phyloP scores from a whole-genome alignment of 2,888 invertebrate genomes.

The Callosobruchus maculatus region DNA sequence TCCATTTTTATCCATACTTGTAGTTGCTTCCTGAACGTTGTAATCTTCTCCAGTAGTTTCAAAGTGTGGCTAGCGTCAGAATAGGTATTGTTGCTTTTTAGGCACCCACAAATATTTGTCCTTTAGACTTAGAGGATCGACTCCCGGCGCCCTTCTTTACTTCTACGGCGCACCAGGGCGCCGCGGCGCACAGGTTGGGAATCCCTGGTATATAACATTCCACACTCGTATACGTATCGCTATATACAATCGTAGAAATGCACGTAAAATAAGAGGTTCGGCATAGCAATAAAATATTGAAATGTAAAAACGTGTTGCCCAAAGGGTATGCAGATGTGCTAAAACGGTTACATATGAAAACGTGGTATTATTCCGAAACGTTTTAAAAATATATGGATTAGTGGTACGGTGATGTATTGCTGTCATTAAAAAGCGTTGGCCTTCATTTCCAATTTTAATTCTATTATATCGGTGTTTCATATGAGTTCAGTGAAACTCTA shows the following conservation, averaged over 20 bases:
- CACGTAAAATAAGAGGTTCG: neutral
- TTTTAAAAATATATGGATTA: neutral
- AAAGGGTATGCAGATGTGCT: neutral
- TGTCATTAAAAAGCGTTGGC: neutral
- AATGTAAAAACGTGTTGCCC: neutral
- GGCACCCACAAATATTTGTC: too few relatives aligned
- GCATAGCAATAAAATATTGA: neutral
- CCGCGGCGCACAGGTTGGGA: too few relatives aligned
- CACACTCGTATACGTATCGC: neutral
- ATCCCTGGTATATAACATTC: too few relatives aligned
- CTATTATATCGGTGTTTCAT: neutral
- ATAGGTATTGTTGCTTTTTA: too few relatives aligned
- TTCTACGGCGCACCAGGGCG: too few relatives aligned
- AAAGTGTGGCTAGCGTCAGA: too few relatives aligned
- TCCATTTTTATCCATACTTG: too few relatives aligned
- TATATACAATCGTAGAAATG: neutral
- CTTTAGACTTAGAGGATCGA: too few relatives aligned
- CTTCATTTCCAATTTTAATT: neutral
- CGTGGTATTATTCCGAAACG: neutral
- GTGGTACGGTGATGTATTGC: neutral
- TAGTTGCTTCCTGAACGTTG: too few relatives aligned
- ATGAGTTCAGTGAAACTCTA: neutral
- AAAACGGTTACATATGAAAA: neutral
- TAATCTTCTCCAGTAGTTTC: too few relatives aligned
- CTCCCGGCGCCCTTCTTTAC: too few relatives aligned